These are phyloP conservation scores for Aeoliscus strigatus DNA, from an alignment of 2,797 vertebrate species.

Conservation along the genomic window DNA sequence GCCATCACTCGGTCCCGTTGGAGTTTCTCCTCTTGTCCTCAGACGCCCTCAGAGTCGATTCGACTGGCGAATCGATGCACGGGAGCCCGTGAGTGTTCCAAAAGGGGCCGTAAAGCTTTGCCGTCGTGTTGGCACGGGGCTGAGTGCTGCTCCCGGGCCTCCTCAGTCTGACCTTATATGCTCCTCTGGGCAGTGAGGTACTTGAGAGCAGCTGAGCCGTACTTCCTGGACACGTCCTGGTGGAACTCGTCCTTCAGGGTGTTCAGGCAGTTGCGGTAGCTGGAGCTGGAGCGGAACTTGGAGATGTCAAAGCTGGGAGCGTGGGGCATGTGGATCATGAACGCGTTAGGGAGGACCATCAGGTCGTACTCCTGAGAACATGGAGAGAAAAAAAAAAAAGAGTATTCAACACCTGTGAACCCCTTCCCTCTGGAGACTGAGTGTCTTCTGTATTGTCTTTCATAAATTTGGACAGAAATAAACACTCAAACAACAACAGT, in stretches of 20 bases:
- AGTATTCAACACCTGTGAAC: not conserved
- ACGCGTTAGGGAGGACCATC: conserved; percentile 92
- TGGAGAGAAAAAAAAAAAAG: not conserved
- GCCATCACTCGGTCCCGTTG: conserved; percentile 3
- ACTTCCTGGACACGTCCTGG: conserved; percentile 90
- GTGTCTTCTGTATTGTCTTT: too few species aligned
- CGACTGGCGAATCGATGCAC: conserved; percentile 39
- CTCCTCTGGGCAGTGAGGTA: conserved; percentile 91
- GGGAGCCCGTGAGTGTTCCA: conserved; percentile 26
- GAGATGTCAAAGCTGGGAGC: conserved; percentile 95
- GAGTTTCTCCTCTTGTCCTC: conserved; percentile 8
- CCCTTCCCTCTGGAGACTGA: not conserved
- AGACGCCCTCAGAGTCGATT: conserved; percentile 17
- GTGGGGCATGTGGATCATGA: conserved; percentile 96
- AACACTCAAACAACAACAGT: too few species aligned
- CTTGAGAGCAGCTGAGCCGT: conserved; percentile 90
- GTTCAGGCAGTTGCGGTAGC: conserved; percentile 87
- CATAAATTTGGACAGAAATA: too few species aligned
- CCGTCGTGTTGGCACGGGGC: conserved; percentile 18
- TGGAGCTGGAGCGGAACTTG: conserved; percentile 87
- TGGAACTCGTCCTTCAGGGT: conserved; percentile 93
- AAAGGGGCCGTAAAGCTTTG: conserved; percentile 50
- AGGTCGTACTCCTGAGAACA: conserved; percentile 85
- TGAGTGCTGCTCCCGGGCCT: conserved; percentile 2
- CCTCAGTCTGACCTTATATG: conserved; percentile 53